phyloP scores from a whole-genome alignment of 2,888 invertebrate genomes.

The Drosophila acutilabella region DNA sequence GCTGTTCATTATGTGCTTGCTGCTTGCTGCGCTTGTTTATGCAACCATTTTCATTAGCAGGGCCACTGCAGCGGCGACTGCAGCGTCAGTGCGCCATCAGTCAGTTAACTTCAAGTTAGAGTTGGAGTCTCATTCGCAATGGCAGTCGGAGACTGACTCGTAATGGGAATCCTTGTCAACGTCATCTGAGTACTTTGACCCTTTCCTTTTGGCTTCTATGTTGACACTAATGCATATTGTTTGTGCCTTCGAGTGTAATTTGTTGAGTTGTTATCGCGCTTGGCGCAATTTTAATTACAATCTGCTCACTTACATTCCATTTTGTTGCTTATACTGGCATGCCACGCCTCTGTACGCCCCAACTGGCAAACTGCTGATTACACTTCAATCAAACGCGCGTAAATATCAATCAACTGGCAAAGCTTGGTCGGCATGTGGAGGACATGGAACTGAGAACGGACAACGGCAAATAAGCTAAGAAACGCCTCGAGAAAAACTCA shows the following conservation, averaged over 20 bases:
- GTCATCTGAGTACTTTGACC: constrained; percentile 66
- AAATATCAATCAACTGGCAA: constrained; percentile 74
- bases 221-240: constrained; percentile 72
- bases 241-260: constrained; percentile 69
- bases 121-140: constrained; percentile 4
- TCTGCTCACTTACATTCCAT: constrained; percentile 78
- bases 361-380: constrained; percentile 66
- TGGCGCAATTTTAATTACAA: constrained; percentile 76
- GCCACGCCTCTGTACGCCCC: constrained; percentile 4
- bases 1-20: constrained; percentile 59
- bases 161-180: constrained; percentile 38
- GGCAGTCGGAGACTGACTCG: background rate
- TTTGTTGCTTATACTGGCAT: constrained; percentile 66
- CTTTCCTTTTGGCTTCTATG: constrained; percentile 21
- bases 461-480: constrained; percentile 44
- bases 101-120: constrained; percentile 26
- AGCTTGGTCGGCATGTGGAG: constrained; percentile 2
- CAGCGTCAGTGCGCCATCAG: constrained; percentile 73
- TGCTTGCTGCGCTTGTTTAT: constrained; percentile 67
- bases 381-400: constrained; percentile 79
- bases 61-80: constrained; percentile 37
- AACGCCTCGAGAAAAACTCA: constrained; percentile 72
- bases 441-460: constrained; percentile 1
- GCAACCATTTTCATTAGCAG: constrained; percentile 77
- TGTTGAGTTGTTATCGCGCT: constrained; percentile 61